Conservation (phyloP, 2,888 invertebrate species). For the Omphaloscelis lunosa region DNA sequence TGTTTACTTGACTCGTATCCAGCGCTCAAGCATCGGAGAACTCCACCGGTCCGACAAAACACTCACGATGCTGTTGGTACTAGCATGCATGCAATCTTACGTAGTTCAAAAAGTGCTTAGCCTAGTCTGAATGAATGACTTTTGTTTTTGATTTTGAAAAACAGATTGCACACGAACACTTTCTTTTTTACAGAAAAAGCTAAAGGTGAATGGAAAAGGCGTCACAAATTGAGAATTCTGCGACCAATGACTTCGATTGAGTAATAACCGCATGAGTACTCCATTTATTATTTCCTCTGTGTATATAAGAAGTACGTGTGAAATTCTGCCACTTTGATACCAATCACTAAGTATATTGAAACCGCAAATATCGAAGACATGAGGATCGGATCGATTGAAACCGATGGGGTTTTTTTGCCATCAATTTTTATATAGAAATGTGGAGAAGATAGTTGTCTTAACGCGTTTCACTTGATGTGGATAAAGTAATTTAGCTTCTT, state of each 20-base stretch:
- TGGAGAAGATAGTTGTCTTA: conserved; percentile 45
- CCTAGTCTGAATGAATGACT: neutral
- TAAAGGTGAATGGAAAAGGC: neutral
- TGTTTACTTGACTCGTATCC: no score
- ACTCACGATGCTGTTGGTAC: no score
- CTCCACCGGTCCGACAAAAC: no score
- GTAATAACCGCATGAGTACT: conserved; percentile 4
- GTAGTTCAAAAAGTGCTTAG: neutral
- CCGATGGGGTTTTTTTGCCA: conserved; percentile 41
- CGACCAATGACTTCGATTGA: neutral
- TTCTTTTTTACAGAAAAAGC: neutral
- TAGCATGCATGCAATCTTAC: no score
- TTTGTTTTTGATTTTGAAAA: neutral
- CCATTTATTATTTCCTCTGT: conserved; percentile 4
- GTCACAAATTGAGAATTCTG: neutral
- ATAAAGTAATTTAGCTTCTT: conserved; percentile 13
- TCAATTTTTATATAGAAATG: conserved; percentile 55
- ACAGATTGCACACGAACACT: neutral
- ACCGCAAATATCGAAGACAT: conserved; percentile 71
- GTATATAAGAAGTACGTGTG: conserved; percentile 67
- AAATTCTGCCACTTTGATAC: conserved; percentile 63
- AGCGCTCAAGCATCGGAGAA: no score
- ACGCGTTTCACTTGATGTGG: conserved; percentile 18
- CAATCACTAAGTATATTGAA: conserved; percentile 69
- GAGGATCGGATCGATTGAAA: conserved; percentile 63